These are phyloP conservation scores for Setophaga coronata DNA, from an alignment of 2,113 vertebrate species.

Conservation along the genomic window DNA sequence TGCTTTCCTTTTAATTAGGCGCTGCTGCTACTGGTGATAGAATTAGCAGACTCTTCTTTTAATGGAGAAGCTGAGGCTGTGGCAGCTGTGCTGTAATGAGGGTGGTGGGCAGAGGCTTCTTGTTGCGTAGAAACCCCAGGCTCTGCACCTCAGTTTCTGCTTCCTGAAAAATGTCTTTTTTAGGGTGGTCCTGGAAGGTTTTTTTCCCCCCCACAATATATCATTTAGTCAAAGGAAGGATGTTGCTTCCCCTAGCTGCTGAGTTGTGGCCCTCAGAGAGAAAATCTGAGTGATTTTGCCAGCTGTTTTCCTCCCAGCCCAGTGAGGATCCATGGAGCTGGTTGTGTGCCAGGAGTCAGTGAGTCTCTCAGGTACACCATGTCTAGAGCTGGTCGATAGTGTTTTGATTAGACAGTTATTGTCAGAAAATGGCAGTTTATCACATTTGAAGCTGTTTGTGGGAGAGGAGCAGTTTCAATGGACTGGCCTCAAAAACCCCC, in stretches of 20 bases:
- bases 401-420: not conserved
- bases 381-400: not conserved
- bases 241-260: not conserved
- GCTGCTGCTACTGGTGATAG: constrained; percentile 5
- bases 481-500: not conserved
- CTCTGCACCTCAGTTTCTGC: not conserved
- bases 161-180: not conserved
- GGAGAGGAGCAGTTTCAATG: not conserved
- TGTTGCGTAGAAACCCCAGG: not conserved
- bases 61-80: not conserved
- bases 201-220: not conserved
- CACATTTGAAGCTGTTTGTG: not conserved
- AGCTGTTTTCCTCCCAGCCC: not conserved
- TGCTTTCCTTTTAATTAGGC: constrained; percentile 49
- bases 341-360: not conserved
- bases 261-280: not conserved
- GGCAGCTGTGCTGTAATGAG: not conserved
- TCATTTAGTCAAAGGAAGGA: not conserved
- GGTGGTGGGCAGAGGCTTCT: not conserved
- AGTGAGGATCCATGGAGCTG: accelerated
- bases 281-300: not conserved
- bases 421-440: not conserved
- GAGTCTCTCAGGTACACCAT: not conserved
- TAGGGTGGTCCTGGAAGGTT: not conserved
- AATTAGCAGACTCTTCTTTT: constrained; percentile 29